These are phyloP conservation scores for Scleropages formosus DNA, from an alignment of 2,797 vertebrate genomes.

Conservation along the genomic window DNA sequence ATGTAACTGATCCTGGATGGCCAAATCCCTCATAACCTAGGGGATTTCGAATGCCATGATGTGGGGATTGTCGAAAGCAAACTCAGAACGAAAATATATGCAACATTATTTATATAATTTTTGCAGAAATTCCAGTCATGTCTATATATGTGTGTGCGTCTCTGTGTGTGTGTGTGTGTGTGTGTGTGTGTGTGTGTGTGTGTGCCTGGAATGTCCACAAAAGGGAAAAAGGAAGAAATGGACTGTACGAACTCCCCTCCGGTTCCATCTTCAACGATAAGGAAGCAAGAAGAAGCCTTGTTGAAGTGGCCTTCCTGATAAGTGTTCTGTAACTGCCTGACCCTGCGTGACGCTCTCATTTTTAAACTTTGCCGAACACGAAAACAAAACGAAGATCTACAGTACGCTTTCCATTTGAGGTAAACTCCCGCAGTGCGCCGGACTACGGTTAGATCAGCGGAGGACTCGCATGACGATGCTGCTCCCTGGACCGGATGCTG, in stretches of 20 bases:
- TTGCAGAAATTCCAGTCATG: too few relatives aligned
- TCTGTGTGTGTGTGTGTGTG: too few relatives aligned
- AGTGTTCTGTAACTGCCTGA: neutral
- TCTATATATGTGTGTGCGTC: too few relatives aligned
- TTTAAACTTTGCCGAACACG: neutral
- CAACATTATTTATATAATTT: too few relatives aligned
- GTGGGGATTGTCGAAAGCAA: neutral
- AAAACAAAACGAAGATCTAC: neutral
- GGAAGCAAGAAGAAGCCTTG: neutral
- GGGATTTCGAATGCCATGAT: neutral
- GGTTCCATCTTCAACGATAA: neutral
- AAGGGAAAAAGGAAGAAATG: constrained; percentile 13
- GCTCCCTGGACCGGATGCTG: neutral
- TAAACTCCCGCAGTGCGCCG: neutral
- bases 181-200: too few relatives aligned
- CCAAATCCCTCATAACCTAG: neutral
- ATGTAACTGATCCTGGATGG: neutral
- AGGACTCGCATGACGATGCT: neutral
- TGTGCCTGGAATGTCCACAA: neutral
- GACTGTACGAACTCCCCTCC: neutral
- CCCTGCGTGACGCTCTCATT: neutral
- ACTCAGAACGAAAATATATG: constrained; percentile 1
- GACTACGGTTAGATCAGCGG: neutral
- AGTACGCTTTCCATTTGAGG: neutral
- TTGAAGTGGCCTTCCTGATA: too few relatives aligned